Percentiles rank a stretch among this genome's conserved stretches.
phyloP scores from a whole-genome alignment of 2,888 invertebrate genomes.

The Priocnemis perturbator region DNA sequence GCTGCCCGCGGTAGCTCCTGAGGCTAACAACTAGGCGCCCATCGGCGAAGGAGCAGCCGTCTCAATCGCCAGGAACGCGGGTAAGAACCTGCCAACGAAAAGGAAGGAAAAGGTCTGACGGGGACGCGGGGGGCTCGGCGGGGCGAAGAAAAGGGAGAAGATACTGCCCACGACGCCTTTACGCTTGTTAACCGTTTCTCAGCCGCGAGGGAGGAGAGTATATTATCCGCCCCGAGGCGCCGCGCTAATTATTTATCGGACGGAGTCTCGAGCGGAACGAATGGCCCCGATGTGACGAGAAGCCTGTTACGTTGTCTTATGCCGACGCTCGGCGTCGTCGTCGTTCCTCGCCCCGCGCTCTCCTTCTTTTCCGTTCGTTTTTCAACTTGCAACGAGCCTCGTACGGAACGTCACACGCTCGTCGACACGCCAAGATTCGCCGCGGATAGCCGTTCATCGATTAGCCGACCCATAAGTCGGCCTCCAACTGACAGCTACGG shows the following conservation, averaged over 20 bases:
- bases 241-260: constrained; percentile 54
- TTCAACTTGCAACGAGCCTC: too few species aligned
- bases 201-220: constrained; percentile 26
- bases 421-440: too few species aligned
- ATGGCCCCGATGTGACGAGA: constrained; percentile 36
- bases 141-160: constrained; percentile 16
- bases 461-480: too few species aligned
- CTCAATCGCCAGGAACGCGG: constrained; percentile 54
- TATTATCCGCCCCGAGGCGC: constrained; percentile 38
- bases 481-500: too few species aligned
- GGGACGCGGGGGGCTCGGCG: not conserved
- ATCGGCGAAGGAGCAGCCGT: constrained; percentile 39
- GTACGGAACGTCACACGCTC: too few species aligned
- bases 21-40: constrained; percentile 44
- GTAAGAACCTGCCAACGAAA: constrained; percentile 42
- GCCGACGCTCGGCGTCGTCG: constrained; percentile 12
- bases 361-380: too few species aligned
- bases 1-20: constrained; percentile 23
- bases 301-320: constrained; percentile 30
- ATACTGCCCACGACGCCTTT: constrained; percentile 43
- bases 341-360: too few species aligned
- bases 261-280: constrained; percentile 36
- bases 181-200: constrained; percentile 52
- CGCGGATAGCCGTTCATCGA: too few species aligned
- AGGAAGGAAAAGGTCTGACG: constrained; percentile 19